These are phyloP conservation scores for Alviniconcha strummeri DNA, from an alignment of 2,888 invertebrate genomes.

Conservation along the genomic window DNA sequence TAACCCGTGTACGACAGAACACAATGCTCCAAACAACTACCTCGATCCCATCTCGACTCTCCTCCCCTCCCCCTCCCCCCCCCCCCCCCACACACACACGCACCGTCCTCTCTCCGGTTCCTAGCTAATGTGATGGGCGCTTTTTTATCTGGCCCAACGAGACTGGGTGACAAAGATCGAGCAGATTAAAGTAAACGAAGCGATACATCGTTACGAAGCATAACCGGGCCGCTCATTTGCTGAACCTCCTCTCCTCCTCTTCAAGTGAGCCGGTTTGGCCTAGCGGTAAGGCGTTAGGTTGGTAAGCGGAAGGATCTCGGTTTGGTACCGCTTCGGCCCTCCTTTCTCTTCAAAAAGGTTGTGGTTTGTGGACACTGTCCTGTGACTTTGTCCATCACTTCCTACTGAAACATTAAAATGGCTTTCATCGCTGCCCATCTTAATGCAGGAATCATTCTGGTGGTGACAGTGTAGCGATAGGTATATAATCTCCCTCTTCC, in stretches of 20 bases:
- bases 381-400: too few species aligned
- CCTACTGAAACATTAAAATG: too few species aligned
- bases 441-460: too few species aligned
- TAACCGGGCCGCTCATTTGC: background rate
- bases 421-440: too few species aligned
- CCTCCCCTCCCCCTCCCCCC: background rate
- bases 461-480: too few species aligned
- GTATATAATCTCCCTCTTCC: too few species aligned
- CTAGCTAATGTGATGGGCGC: too few species aligned
- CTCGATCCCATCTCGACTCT: background rate
- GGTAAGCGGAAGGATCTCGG: too few species aligned
- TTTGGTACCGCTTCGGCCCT: background rate
- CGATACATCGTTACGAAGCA: background rate
- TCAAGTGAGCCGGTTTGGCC: too few species aligned
- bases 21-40: too few species aligned
- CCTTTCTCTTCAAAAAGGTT: background rate
- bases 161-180: conserved; percentile 1
- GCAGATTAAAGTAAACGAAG: background rate
- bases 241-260: background rate
- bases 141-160: background rate
- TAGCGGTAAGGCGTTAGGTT: too few species aligned
- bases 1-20: background rate
- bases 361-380: too few species aligned
- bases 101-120: background rate
- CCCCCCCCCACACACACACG: background rate